Evolutionary conservation across 2,888 invertebrate genomes (phyloP).

Genomic region (Spodoptera exigua): DNA sequence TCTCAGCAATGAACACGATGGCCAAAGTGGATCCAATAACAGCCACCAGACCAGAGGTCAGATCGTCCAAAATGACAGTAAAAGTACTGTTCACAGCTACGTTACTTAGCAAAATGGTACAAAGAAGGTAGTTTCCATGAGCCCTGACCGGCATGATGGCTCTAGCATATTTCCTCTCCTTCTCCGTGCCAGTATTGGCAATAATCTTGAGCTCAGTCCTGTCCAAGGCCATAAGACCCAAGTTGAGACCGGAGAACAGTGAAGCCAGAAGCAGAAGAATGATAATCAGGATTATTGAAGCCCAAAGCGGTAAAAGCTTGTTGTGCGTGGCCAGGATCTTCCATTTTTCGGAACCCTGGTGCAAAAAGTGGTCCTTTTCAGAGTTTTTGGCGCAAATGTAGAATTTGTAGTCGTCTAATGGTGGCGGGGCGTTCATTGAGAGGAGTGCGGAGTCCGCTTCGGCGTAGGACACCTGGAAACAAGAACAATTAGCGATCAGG

Average conservation of each 20-base stretch:
- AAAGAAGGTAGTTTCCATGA: slow-evolving; percentile 97
- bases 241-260: slow-evolving; percentile 98
- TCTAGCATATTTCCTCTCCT: slow-evolving; percentile 95
- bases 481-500: neutral
- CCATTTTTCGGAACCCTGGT: slow-evolving; percentile 91
- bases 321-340: slow-evolving; percentile 92
- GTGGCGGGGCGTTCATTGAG: slow-evolving; percentile 73
- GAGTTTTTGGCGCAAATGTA: slow-evolving; percentile 80
- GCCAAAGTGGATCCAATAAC: slow-evolving; percentile 97
- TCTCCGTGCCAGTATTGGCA: slow-evolving; percentile 96
- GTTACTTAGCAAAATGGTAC: slow-evolving; percentile 94
- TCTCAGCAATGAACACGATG: slow-evolving; percentile 99
- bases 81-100: slow-evolving; percentile 99
- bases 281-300: slow-evolving; percentile 92
- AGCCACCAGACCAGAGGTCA: slow-evolving; percentile 97
- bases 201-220: slow-evolving; percentile 98
- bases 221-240: slow-evolving; percentile 98
- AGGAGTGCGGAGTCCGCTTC: slow-evolving; percentile 73
- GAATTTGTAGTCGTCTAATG: slow-evolving; percentile 75
- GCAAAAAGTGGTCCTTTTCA: slow-evolving; percentile 81
- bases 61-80: slow-evolving; percentile 97
- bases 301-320: slow-evolving; percentile 94
- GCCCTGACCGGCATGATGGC: slow-evolving; percentile 97
- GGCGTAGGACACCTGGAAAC: slow-evolving; percentile 65
- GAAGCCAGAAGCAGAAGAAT: slow-evolving; percentile 96